Conservation (phyloP, 2,888 invertebrate genomes). For the Mellilla xanthometata region DNA sequence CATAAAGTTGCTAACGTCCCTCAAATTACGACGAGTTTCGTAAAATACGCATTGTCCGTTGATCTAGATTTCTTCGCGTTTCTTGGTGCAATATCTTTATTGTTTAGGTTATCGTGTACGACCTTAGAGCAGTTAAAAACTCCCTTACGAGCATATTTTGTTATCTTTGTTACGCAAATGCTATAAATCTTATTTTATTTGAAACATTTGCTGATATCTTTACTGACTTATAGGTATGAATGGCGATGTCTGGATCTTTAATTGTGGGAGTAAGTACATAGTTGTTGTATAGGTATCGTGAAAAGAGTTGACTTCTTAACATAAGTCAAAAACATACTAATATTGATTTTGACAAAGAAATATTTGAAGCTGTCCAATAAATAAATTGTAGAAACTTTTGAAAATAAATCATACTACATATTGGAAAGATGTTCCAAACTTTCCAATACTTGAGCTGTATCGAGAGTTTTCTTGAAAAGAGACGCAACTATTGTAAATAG, state of each 20-base stretch:
- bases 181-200: constrained; percentile 20
- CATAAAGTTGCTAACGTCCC: constrained; percentile 63
- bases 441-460: too few relatives aligned
- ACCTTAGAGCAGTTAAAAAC: constrained; percentile 42
- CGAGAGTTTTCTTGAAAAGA: constrained; percentile 3
- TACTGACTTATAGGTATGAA: too few relatives aligned
- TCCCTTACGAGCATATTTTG: constrained; percentile 11
- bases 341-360: too few relatives aligned
- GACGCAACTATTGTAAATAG: neutral
- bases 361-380: too few relatives aligned
- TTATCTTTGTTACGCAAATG: constrained; percentile 23
- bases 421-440: too few relatives aligned
- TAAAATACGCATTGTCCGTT: constrained; percentile 71
- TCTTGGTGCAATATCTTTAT: constrained; percentile 41
- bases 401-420: too few relatives aligned
- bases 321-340: too few relatives aligned
- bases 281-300: too few relatives aligned
- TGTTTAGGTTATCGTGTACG: constrained; percentile 46
- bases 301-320: too few relatives aligned
- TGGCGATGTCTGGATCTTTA: too few relatives aligned
- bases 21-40: constrained; percentile 71
- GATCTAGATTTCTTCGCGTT: constrained; percentile 72
- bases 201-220: constrained; percentile 1
- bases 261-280: too few relatives aligned
- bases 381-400: too few relatives aligned